Evolutionary conservation across 2,888 invertebrate species (phyloP), one percentile per base, ranked within the genome.

Genomic region (Drepana falcataria): DNA sequence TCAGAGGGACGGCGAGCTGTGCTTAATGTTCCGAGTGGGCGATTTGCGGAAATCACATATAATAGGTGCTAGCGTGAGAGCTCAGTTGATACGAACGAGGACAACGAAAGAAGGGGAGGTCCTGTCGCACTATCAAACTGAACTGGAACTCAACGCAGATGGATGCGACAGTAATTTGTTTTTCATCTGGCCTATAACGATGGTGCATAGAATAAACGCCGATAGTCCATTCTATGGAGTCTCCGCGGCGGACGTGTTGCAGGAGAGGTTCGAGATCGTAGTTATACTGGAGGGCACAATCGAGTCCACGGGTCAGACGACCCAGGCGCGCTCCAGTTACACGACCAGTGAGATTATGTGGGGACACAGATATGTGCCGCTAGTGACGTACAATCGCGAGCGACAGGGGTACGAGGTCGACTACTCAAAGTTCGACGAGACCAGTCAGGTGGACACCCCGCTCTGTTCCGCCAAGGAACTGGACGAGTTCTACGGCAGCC

Each of bases 181-280:
- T 88, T 95, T 98, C 78, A 96, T 98, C 66, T 98, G 98, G 98
- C 98, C 98, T 0, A 95, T 96, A 78, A 96, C 96, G 1, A 95
- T 98, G 73, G 95, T 96, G 47, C 98, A 98, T 79, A 93, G 93
- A 73, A 98, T 98, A 75, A 95, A 97, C 78, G 94, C 92, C 0
- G 89, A 92, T 41, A 96, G 96, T 74, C 98, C 98, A 0, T 94
- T 98, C 68, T 98, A 95, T 84, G 93, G 94, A 56, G 93, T 97
- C 74, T 95, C 96, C 0, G 96, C 96, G 0, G 94, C 95, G 48
- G 96, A 97, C 75, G 93, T 97, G 73, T 91, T 96, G 48, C 93
- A 94, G 66, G 94, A 97, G 70, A 93, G 95, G 66, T 97, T 97
- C 79, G 94, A 97, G 86, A 92, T 97, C 74, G 95, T 97, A 49